Evolutionary conservation across 2,797 vertebrate genomes (phyloP).

Genomic region (Silurus lanzhouensis): DNA sequence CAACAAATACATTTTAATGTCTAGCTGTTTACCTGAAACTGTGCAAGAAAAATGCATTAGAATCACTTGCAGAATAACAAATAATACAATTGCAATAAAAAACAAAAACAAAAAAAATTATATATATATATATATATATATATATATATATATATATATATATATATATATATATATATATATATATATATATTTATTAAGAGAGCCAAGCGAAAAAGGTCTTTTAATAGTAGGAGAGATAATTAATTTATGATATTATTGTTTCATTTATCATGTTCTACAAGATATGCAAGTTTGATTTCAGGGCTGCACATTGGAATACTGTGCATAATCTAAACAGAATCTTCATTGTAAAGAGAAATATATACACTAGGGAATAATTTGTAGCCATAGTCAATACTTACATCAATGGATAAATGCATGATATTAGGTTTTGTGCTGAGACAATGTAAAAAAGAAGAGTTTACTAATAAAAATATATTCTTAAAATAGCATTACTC

Average conservation of each 20-base stretch:
- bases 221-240: neutral
- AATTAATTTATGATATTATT: slow-evolving; percentile 13
- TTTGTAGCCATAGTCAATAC: neutral
- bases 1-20: neutral
- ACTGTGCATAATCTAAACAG: neutral
- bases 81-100: neutral
- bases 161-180: too few species aligned
- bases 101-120: too few species aligned
- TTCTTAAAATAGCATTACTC: too few species aligned
- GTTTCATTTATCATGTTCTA: slow-evolving; percentile 12
- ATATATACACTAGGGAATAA: neutral
- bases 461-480: neutral
- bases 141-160: too few species aligned
- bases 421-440: neutral
- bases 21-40: neutral
- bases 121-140: too few species aligned
- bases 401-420: slow-evolving; percentile 10
- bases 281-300: neutral
- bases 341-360: neutral
- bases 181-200: neutral
- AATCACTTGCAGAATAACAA: neutral
- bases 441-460: neutral
- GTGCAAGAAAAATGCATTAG: neutral
- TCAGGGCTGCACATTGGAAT: neutral
- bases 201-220: neutral